Percentiles rank a stretch among this genome's conserved stretches.
Conservation (phyloP, 1,140 invertebrate species). For the Aphidius gifuensis region DNA sequence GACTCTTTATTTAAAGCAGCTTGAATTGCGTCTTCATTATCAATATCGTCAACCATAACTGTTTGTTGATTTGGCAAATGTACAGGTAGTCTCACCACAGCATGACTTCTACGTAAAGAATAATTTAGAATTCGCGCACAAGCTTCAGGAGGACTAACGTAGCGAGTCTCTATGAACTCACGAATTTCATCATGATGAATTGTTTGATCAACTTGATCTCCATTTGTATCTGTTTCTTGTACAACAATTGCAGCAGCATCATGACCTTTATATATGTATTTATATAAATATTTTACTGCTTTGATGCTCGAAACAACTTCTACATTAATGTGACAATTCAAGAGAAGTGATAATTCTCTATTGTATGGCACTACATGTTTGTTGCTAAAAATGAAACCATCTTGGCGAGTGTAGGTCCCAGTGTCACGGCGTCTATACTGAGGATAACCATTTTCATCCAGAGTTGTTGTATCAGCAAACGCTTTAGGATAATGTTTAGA, state of each 20-base stretch:
- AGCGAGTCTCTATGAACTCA: neutral
- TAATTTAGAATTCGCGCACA: neutral
- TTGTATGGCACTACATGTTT: constrained; percentile 20
- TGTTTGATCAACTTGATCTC: no score
- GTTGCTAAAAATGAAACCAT: constrained; percentile 14
- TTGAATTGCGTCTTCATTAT: constrained; percentile 30
- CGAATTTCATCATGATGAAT: constrained; percentile 1
- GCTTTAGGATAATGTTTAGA: constrained; percentile 40
- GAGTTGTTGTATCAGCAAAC: constrained; percentile 33
- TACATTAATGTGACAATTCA: constrained; percentile 23
- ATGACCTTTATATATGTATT: constrained; percentile 12
- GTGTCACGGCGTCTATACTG: constrained; percentile 18
- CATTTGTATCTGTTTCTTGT: no score
- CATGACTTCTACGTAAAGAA: neutral
- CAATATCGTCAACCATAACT: constrained; percentile 4
- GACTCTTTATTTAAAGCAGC: neutral
- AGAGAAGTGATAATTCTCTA: constrained; percentile 1
- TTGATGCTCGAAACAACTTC: constrained; percentile 20
- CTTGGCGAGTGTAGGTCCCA: neutral
- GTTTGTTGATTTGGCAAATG: constrained; percentile 4
- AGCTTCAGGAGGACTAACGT: neutral
- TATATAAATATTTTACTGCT: constrained; percentile 23
- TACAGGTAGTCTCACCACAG: neutral
- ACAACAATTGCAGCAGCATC: constrained; percentile 7
- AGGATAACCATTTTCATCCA: no score